Conservation (phyloP, 2,797 vertebrate genomes). For the Arctocebus calabarensis region DNA sequence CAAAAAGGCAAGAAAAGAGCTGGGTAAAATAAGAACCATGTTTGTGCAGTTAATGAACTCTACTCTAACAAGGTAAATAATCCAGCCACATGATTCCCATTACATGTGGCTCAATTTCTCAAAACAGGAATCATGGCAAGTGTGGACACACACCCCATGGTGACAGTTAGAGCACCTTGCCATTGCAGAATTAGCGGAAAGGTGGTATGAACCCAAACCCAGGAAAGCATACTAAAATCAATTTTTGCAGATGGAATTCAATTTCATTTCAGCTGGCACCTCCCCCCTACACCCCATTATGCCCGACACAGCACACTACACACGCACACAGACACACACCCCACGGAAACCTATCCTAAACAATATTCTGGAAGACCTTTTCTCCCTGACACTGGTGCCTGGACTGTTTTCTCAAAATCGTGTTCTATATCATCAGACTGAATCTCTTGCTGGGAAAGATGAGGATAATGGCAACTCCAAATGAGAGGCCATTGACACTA, state of each 20-base stretch:
- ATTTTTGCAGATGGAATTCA: constrained; percentile 51
- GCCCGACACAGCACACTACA: neutral
- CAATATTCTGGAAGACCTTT: constrained; percentile 49
- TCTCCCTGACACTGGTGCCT: constrained; percentile 65
- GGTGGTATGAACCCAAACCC: neutral
- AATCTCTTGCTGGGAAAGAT: constrained; percentile 80
- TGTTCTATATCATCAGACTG: constrained; percentile 72
- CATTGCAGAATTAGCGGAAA: constrained; percentile 10
- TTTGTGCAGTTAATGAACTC: neutral
- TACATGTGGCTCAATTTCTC: neutral
- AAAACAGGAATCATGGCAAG: constrained; percentile 27
- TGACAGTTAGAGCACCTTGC: neutral
- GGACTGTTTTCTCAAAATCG: constrained; percentile 68
- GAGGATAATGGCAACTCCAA: constrained; percentile 80
- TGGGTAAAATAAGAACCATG: neutral
- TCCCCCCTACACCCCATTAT: neutral
- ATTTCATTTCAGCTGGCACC: constrained; percentile 25
- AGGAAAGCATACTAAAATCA: constrained; percentile 22
- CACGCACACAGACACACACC: neutral
- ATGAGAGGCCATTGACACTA: constrained; percentile 79
- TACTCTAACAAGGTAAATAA: neutral
- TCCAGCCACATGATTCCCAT: neutral
- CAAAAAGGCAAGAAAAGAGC: neutral
- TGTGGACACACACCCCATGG: neutral
- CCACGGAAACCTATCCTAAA: constrained; percentile 24